These are phyloP conservation scores for Lepus europaeus DNA, from an alignment of 2,113 vertebrate species.

Conservation along the genomic window DNA sequence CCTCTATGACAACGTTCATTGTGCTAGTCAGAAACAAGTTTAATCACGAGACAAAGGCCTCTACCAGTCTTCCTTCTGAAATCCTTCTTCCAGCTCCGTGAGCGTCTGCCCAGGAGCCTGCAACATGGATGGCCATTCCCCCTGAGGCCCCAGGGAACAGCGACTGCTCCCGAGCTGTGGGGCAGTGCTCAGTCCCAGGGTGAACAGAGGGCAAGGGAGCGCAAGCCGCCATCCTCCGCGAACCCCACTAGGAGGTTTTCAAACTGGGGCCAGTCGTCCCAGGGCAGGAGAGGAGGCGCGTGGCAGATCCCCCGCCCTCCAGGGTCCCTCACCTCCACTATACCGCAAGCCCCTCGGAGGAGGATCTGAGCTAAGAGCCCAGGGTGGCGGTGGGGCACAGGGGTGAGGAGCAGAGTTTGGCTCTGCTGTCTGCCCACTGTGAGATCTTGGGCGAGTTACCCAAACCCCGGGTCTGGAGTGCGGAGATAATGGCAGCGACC, in stretches of 20 bases:
- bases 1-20: too few relatives aligned
- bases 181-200: not conserved
- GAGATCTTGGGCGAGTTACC: not conserved
- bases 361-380: not conserved
- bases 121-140: not conserved
- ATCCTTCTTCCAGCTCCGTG: not conserved
- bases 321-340: not conserved
- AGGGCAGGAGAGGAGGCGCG: too few relatives aligned
- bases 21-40: too few relatives aligned
- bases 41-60: too few relatives aligned
- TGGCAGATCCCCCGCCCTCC: too few relatives aligned
- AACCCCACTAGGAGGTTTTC: not conserved
- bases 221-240: not conserved
- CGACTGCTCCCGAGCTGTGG: not conserved
- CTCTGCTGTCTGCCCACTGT: not conserved
- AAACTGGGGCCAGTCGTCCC: not conserved
- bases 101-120: too few relatives aligned
- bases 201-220: not conserved
- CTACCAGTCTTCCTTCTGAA: not conserved
- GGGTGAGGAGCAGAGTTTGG: not conserved
- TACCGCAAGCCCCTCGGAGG: rapidly evolving
- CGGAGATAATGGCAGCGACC: not conserved
- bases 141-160: not conserved
- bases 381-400: not conserved
- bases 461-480: not conserved